Evolutionary conservation across 2,113 vertebrate genomes (phyloP).

Genomic region (Dascyllus trimaculatus): DNA sequence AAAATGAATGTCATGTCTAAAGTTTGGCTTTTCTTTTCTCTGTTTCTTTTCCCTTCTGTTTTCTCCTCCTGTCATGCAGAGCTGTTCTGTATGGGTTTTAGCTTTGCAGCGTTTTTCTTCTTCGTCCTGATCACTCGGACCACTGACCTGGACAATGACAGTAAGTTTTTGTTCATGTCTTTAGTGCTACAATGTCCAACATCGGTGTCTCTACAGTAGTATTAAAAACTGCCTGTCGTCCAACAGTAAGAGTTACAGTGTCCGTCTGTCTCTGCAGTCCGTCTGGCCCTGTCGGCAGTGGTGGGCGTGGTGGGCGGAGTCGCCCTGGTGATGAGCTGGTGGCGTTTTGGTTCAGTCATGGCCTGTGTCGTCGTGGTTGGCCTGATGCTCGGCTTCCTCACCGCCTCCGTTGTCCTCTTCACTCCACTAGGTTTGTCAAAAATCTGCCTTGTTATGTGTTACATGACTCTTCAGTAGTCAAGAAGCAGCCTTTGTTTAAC

Average conservation of each 20-base stretch:
- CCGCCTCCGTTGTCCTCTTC: conserved; percentile 87
- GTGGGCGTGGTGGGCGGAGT: conserved; percentile 88
- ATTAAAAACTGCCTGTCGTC: not conserved
- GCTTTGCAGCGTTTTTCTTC: conserved; percentile 88
- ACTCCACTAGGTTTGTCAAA: conserved; percentile 88
- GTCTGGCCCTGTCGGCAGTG: conserved; percentile 86
- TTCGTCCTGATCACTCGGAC: conserved; percentile 89
- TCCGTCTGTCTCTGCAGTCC: conserved; percentile 76
- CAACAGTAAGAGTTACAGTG: not conserved
- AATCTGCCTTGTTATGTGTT: not conserved
- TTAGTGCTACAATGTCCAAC: not conserved
- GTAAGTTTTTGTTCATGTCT: conserved; percentile 74
- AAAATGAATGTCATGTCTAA: not conserved
- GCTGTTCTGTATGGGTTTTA: conserved; percentile 93
- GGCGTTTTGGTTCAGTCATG: conserved; percentile 90
- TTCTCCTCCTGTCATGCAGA: conserved; percentile 77
- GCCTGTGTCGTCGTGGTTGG: conserved; percentile 88
- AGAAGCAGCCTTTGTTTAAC: not conserved
- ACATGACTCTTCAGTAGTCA: not conserved
- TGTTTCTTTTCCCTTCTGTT: not conserved
- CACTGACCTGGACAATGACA: conserved; percentile 86
- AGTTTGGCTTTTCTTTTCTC: not conserved
- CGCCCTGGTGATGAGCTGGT: conserved; percentile 91
- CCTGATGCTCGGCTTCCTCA: conserved; percentile 90
- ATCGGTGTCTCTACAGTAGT: not conserved